Percentiles rank a stretch among this genome's conserved stretches.
Evolutionary conservation across 2,797 vertebrate species (phyloP).

Genomic region (Loris lydekkerianus): DNA sequence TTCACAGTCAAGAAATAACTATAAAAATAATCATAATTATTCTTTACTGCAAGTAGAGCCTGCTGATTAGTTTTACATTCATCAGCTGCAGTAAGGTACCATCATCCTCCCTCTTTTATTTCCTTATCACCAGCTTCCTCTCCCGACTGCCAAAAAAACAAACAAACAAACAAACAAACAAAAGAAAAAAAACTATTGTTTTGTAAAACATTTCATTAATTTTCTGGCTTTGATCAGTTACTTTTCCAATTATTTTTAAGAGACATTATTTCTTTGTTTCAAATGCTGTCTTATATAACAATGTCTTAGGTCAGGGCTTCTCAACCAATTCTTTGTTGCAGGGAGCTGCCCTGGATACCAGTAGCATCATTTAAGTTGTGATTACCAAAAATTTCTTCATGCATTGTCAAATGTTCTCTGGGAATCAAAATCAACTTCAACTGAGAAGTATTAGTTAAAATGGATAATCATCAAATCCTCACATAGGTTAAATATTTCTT

Average conservation of each 20-base stretch:
- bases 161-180: neutral
- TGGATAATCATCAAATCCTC: neutral
- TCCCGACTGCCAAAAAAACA: neutral
- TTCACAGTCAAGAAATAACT: constrained; percentile 47
- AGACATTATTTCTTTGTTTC: neutral
- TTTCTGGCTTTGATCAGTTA: neutral
- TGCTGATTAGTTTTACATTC: neutral
- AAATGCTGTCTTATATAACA: neutral
- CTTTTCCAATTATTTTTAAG: neutral
- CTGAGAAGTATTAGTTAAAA: neutral
- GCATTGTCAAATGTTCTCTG: neutral
- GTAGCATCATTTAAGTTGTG: neutral
- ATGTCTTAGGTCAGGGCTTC: neutral
- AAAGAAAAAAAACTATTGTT: neutral
- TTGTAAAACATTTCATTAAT: constrained; percentile 9
- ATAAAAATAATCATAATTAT: neutral
- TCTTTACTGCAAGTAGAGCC: neutral
- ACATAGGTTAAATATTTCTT: neutral
- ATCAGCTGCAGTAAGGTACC: neutral
- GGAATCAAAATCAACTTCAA: neutral
- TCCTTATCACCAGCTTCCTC: neutral
- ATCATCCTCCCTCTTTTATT: neutral
- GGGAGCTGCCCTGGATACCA: neutral
- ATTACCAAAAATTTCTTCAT: neutral
- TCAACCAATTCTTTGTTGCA: neutral